Evolutionary conservation across 2,797 vertebrate genomes (phyloP), one percentile per base, ranked within the genome.

Genomic region (Muscicapa comitata): DNA sequence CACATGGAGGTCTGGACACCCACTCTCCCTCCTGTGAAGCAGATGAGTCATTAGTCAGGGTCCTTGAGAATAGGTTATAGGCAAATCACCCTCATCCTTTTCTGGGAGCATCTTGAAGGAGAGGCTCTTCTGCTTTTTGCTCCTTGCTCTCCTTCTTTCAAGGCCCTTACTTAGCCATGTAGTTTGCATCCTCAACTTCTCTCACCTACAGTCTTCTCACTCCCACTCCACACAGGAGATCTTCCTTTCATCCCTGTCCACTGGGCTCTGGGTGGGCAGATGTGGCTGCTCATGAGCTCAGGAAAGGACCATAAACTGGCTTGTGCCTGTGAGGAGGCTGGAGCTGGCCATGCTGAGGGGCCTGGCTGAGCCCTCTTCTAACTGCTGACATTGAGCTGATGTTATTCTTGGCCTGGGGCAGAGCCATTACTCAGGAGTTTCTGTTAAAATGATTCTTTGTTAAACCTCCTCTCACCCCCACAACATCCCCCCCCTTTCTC

Each of bases 371-470:
- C 91, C 97, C 76, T 97, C 95, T 97, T 97, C 97, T 98, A 98
- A 98, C 98, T 98, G 98, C 98, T 96, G 97, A 97, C 98, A 96
- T 95, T 95, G 97, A 98, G 97, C 98, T 98, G 97, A 98, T 98
- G 98, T 98, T 98, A 98, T 97, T 98, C 94, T 99, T 99, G 98
- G 98, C 98, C 82, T 75, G 13, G 92, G 93, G 67, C 57, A 65
- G 90, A 97, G 90, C 95, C 80, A 97, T 98, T 98, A 98, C 97
- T 97, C 98, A 98, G 98, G 98, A 96, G 96, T 98, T 98, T 98
- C 97, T 98, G 97, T 98, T 98, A 98, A 98, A 98, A 97, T 93
- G 97, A 98, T 98, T 97, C 97, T 97, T 98, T 98, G 98, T 98
- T 98, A 98, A 97, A 97, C 93, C 95, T 96, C 89, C 94, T 94